Conservation (phyloP, 1,140 invertebrate species). For the Lordiphosa clarofinis region DNA sequence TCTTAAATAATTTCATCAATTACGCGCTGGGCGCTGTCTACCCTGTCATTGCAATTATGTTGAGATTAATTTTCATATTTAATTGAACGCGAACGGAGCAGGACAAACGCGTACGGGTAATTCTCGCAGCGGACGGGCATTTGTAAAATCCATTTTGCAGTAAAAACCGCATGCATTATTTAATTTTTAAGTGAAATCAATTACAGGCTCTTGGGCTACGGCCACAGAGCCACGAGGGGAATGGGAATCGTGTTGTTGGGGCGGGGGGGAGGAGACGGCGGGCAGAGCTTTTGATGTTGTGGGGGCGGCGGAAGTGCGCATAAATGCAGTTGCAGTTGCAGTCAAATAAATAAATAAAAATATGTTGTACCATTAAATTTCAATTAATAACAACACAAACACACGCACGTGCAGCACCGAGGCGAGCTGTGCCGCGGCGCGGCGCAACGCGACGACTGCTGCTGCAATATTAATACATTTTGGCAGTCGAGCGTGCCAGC, state of each 20-base stretch:
- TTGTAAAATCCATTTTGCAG: constrained; percentile 73
- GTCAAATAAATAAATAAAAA: constrained; percentile 73
- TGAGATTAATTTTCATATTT: constrained; percentile 77
- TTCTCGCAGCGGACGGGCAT: constrained; percentile 22
- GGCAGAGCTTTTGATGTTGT: constrained; percentile 1
- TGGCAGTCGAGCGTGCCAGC: constrained; percentile 56
- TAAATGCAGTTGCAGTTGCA: constrained; percentile 70
- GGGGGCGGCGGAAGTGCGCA: constrained; percentile 67
- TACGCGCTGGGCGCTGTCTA: constrained; percentile 31
- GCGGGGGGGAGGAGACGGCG: too few relatives aligned
- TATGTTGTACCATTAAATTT: constrained; percentile 76
- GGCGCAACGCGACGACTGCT: constrained; percentile 8
- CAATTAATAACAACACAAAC: constrained; percentile 77
- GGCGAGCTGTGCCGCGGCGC: background rate
- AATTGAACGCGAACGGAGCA: constrained; percentile 58
- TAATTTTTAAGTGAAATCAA: constrained; percentile 79
- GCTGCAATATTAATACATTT: constrained; percentile 72
- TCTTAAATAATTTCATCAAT: constrained; percentile 76
- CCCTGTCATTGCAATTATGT: constrained; percentile 71
- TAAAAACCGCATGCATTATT: constrained; percentile 78
- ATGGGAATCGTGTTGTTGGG: background rate
- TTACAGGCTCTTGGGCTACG: constrained; percentile 58
- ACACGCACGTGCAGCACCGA: constrained; percentile 45
- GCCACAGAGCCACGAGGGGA: background rate
- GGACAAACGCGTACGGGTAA: constrained; percentile 1